Conservation (phyloP, 2,888 invertebrate species). For the Nyleta sp. region DNA sequence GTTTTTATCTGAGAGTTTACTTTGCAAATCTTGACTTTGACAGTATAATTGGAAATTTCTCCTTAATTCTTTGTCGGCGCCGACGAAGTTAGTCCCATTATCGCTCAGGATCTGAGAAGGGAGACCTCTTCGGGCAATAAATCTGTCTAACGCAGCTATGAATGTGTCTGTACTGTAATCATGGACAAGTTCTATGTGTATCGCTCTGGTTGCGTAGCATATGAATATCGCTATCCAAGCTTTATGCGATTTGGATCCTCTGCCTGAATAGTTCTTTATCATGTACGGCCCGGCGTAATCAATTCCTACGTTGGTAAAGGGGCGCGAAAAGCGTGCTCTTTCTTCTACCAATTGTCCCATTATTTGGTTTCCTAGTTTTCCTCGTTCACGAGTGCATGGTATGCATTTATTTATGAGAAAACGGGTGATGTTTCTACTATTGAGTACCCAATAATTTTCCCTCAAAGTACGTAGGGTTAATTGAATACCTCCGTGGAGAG, state of each 20-base stretch:
- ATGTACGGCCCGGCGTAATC: background rate
- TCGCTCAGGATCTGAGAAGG: background rate
- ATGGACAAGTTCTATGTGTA: background rate
- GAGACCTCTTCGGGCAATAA: background rate
- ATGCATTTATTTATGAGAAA: no score
- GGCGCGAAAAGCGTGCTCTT: no score
- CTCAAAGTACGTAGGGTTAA: background rate
- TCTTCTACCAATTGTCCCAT: no score
- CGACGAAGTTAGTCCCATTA: background rate
- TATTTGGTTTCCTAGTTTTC: no score
- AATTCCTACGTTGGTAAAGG: background rate
- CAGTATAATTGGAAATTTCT: no score
- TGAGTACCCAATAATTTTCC: background rate
- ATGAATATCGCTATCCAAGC: background rate
- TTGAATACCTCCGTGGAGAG: background rate
- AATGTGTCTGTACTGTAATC: background rate
- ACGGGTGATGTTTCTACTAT: background rate
- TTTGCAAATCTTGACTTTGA: no score
- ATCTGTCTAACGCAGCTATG: background rate
- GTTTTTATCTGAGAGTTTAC: no score
- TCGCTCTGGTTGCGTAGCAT: background rate
- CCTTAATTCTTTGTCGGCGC: no score
- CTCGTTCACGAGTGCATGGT: no score
- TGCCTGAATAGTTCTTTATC: background rate
- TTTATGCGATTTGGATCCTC: slow-evolving; percentile 5